Evolutionary conservation across 2,113 vertebrate genomes (phyloP), one percentile per base, ranked within the genome.

Genomic region (Xenus cinereus): DNA sequence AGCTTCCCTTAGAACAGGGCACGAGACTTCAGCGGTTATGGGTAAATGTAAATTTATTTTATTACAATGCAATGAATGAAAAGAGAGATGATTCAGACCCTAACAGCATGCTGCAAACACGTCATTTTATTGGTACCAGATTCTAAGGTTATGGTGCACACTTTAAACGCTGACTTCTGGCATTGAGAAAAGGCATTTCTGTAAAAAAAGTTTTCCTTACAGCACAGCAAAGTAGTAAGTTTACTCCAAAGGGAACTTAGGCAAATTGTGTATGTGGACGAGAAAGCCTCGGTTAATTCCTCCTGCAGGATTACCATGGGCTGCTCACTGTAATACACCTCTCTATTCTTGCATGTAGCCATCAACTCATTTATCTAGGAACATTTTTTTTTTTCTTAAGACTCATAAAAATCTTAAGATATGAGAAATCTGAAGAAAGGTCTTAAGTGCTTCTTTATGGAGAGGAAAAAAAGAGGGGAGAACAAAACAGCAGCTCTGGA

Each of bases 401-500:
- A 86, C 41, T 74, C 75, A 88, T 74, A 88, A 90, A 95, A 77
- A 84, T 41, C 68, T 74, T 35, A 85, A 46, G 46, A 77, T 37
- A 69, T 4, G 75, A 72, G 56, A 90, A 92, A 93, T 24, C 28
- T 66, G 68, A 86, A 92, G 54, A 89, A 95, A 86, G 8, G 32
- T 48, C 41, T 77, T 60, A 67, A 83, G 53, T 51, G 78, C 45
- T 95, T 91, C 60, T 76, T 74, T n/a, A 63, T 4, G 27, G 81
- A 89, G 89, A 66, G 50, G 50, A 76, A 93, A 37, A 56, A 37
- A 14, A 28, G 3, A 4, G 9, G 2, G 14, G 21, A 20, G 5
- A 39, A 95, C 23, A 93, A 95, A 91, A 51, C 57, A 93, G 66
- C 56, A 91, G 74, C 84, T 84, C 69, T 84, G 86, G 48, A 94